Conservation (phyloP, 1,140 invertebrate species). For the Drosophila punjabiensis region DNA sequence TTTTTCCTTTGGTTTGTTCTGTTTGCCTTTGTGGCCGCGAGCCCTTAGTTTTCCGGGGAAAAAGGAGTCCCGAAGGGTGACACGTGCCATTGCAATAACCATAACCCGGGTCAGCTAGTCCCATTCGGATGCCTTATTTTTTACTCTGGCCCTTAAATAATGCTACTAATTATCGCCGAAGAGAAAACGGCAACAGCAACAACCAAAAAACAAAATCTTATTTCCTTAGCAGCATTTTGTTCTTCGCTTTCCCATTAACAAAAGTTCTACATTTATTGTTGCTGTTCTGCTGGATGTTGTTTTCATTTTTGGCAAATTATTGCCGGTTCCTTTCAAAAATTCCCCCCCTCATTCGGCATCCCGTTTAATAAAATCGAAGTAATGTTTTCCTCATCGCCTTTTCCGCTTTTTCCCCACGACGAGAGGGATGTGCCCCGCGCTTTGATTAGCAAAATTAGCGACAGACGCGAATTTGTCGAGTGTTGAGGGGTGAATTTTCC, state of each 20-base stretch:
- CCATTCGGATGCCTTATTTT: constrained; percentile 27
- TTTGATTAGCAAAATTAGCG: constrained; percentile 82
- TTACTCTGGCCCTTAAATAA: constrained; percentile 47
- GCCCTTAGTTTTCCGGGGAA: constrained; percentile 39
- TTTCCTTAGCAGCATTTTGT: constrained; percentile 58
- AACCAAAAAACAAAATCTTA: constrained; percentile 50
- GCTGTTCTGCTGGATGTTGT: constrained; percentile 69
- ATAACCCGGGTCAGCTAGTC: constrained; percentile 45
- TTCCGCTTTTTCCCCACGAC: not conserved
- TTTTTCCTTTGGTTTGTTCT: constrained; percentile 8
- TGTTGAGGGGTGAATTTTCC: not conserved
- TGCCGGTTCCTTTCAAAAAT: constrained; percentile 68
- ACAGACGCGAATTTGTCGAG: constrained; percentile 44
- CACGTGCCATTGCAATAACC: constrained; percentile 56
- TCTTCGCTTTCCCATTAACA: constrained; percentile 63
- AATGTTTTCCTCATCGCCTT: constrained; percentile 42
- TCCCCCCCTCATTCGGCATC: constrained; percentile 18
- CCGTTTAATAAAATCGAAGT: constrained; percentile 79
- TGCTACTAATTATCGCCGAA: constrained; percentile 68
- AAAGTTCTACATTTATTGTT: constrained; percentile 77
- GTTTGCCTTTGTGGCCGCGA: constrained; percentile 62
- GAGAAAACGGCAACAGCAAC: constrained; percentile 27
- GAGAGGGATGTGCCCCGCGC: constrained; percentile 32
- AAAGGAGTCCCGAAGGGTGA: constrained; percentile 27
- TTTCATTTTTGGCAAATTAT: constrained; percentile 69